Evolutionary conservation across 2,888 invertebrate genomes (phyloP), one percentile per base, ranked within the genome.

Genomic region (Gymnosoma rotundatum): DNA sequence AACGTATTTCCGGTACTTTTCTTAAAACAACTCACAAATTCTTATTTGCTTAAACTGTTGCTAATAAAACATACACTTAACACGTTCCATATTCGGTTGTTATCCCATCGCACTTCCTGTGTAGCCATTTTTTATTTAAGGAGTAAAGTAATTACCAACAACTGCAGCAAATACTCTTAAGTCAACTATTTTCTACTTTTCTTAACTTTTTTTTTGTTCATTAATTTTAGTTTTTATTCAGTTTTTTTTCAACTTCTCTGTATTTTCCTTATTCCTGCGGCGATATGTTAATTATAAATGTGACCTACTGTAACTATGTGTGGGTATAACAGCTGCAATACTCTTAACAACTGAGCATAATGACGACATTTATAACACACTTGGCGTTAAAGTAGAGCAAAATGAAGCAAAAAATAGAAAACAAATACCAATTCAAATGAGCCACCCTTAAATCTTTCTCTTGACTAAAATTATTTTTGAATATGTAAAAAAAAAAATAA

Each of bases 281-380:
- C 69, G 73, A 73, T 84, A 78, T 78, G 83, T 80, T 83, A 76
- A 83, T 83, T 83, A 80, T 76, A 73, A 80, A 78, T 80, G 56
- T 76, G 72, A 80, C 80, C 80, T 56, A 69, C 73, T 79, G 63
- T 63, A 45, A 18, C 63, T 69, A 38, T 20, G 54, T 18, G 16
- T 12, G 36, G n/a, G 42, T 61, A 52, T 14, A 45, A 18, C 25
- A 60, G 38, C 66, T 48, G 45, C 60, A 42, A 69, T 50, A n/a
- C 64, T 50, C 45, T 18, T 14, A 61, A 69, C 63, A 61, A 64
- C 50, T 78, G 69, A 58, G 38, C 36, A 70, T 63, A 63, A 81
- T 69, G 69, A 58, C 74, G 38, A 75, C 66, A 73, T 78, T 78
- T 78, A 80, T 78, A 69, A 20, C 56, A 20, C 56, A 73, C 83